A percentile compares a stretch with the other conserved stretches of the same genome.
phyloP scores from a whole-genome alignment of 2,113 vertebrate genomes.

The Orycteropus afer region DNA sequence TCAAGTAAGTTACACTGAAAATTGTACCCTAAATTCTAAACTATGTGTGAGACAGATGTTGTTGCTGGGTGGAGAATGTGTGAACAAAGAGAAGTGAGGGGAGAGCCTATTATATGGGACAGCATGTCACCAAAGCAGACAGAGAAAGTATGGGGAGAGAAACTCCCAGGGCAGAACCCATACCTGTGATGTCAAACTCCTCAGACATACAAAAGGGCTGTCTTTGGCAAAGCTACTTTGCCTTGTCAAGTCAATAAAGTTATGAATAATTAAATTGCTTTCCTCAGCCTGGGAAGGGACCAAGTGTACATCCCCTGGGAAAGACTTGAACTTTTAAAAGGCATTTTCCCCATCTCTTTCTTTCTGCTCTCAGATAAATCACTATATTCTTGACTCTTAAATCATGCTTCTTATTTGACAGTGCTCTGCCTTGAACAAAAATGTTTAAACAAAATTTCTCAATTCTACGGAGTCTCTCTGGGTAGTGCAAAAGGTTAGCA shows the following conservation, averaged over 20 bases:
- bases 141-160: neutral
- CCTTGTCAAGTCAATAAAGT: constrained; percentile 45
- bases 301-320: neutral
- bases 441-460: constrained; percentile 18
- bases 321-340: constrained; percentile 49
- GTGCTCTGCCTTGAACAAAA: constrained; percentile 36
- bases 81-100: neutral
- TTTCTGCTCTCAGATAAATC: constrained; percentile 53
- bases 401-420: constrained; percentile 50
- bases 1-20: constrained; percentile 19
- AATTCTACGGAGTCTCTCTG: neutral
- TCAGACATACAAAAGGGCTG: neutral
- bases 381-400: constrained; percentile 43
- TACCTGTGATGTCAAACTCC: neutral
- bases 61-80: neutral
- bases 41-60: neutral
- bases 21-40: neutral
- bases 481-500: neutral
- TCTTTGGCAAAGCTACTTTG: constrained; percentile 37
- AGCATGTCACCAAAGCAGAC: neutral
- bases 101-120: neutral
- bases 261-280: constrained; percentile 54
- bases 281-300: neutral
- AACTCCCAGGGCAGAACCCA: neutral
- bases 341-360: neutral